phyloP scores from a whole-genome alignment of 2,797 vertebrate species.

The Phylloscopus collybita region DNA sequence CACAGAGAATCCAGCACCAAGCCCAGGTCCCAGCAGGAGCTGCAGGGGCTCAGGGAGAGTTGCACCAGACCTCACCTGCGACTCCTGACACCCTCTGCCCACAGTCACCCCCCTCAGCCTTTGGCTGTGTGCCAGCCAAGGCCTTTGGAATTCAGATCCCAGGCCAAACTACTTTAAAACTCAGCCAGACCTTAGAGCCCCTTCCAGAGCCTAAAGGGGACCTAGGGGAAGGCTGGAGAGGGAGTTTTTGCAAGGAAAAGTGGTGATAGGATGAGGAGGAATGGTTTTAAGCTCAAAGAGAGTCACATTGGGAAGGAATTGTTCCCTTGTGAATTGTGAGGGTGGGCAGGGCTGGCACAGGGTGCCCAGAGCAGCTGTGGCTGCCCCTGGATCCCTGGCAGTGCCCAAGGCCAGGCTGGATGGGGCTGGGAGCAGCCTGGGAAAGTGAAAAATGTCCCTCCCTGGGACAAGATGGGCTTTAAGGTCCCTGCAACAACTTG shows the following conservation, averaged over 20 bases:
- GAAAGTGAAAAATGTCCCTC: fast-evolving
- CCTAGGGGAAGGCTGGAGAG: neutral
- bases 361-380: neutral
- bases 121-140: neutral
- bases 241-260: neutral
- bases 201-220: too few relatives aligned
- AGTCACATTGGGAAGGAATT: neutral
- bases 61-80: neutral
- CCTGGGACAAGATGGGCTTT: neutral
- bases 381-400: neutral
- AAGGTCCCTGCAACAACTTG: too few relatives aligned
- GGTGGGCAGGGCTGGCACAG: neutral
- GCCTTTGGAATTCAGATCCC: neutral
- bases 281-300: neutral
- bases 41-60: too few relatives aligned
- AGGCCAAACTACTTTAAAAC: neutral
- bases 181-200: neutral
- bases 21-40: neutral
- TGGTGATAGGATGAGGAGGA: neutral
- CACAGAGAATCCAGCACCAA: neutral
- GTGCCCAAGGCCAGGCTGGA: neutral
- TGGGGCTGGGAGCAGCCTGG: neutral
- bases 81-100: neutral
- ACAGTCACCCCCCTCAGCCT: fast-evolving
- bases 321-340: fast-evolving